Evolutionary conservation across 2,797 vertebrate species (phyloP).

Genomic region (Coilia nasus): DNA sequence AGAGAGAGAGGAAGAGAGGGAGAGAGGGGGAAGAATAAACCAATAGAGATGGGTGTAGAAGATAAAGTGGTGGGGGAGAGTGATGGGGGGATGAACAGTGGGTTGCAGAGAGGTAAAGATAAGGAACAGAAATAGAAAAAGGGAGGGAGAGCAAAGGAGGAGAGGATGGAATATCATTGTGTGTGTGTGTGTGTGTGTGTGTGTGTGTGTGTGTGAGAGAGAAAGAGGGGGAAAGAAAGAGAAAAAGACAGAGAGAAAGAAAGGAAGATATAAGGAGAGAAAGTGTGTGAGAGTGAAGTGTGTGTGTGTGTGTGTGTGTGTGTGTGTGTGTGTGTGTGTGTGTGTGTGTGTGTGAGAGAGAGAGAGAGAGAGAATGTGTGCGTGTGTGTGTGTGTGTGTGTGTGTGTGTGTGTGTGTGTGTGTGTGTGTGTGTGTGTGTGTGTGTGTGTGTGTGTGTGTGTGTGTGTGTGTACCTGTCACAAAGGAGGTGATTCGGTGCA

Average conservation of each 20-base stretch:
- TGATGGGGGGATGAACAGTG: not conserved
- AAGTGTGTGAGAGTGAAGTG: no score
- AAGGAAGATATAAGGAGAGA: no score
- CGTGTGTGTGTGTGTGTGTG: not conserved
- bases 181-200: not conserved
- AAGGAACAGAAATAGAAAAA: conserved; percentile 8
- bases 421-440: conserved; percentile 10
- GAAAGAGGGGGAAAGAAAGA: no score
- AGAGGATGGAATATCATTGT: not conserved
- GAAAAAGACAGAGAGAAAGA: no score
- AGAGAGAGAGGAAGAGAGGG: not conserved
- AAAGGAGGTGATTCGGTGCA: conserved; percentile 79
- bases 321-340: no score
- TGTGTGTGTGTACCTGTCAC: conserved; percentile 51
- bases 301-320: no score
- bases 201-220: not conserved
- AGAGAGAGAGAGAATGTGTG: not conserved
- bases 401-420: not conserved
- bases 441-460: conserved; percentile 22
- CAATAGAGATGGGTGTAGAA: not conserved
- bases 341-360: not conserved
- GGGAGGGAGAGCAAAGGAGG: not conserved
- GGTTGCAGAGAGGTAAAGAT: not conserved
- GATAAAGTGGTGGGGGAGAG: conserved; percentile 26
- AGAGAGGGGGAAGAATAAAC: not conserved